A percentile compares a stretch with the other conserved stretches of the same genome.
These are phyloP conservation scores for Chondrilla cf. caribensis DNA, from an alignment of 37 sponge, comb jelly and placozoan genomes.

Conservation along the genomic window DNA sequence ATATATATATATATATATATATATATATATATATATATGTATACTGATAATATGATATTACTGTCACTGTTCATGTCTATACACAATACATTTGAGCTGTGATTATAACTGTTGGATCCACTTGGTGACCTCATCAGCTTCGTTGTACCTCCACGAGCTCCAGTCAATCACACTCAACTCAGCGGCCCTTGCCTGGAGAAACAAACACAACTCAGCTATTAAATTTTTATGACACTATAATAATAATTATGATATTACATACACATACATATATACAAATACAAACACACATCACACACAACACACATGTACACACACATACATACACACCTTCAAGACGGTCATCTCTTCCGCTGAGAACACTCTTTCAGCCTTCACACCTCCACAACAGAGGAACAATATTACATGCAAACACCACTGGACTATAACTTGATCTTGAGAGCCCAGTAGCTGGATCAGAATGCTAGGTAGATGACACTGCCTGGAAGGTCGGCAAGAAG, in stretches of 20 bases:
- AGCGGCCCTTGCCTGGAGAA: background rate
- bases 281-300: too few relatives aligned
- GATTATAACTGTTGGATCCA: background rate
- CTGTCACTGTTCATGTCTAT: too few relatives aligned
- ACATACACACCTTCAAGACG: background rate
- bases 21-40: too few relatives aligned
- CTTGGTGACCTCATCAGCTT: background rate
- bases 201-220: background rate
- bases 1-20: too few relatives aligned
- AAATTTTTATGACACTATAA: background rate
- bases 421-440: background rate
- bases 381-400: background rate
- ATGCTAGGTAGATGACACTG: too few relatives aligned
- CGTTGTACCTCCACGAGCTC: background rate
- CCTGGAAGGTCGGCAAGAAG: too few relatives aligned
- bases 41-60: too few relatives aligned
- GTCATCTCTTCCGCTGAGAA: background rate
- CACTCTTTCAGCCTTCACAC: background rate
- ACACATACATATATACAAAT: background rate
- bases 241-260: background rate
- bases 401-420: background rate
- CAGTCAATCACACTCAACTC: constrained; percentile 2
- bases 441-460: too few relatives aligned
- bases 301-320: background rate
- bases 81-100: too few relatives aligned